Conservation (phyloP, 2,797 vertebrate genomes). For the Tadarida brasiliensis region DNA sequence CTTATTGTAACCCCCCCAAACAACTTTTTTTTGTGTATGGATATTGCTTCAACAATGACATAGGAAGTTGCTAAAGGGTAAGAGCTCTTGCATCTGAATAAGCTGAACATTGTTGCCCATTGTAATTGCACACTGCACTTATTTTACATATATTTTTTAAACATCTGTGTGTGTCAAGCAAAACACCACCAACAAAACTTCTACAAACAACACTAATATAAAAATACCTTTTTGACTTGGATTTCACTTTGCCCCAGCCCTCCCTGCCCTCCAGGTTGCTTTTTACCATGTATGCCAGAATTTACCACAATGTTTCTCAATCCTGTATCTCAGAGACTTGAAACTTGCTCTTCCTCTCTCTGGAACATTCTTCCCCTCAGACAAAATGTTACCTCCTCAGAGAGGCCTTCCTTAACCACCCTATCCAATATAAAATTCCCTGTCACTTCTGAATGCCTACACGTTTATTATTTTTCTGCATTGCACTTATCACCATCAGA, state of each 20-base stretch:
- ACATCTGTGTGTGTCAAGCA: background rate
- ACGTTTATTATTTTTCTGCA: background rate
- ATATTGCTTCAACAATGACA: background rate
- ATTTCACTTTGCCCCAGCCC: background rate
- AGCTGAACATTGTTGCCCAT: background rate
- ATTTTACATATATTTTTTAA: slow-evolving; percentile 46
- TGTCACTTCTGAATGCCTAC: background rate
- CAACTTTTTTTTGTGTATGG: background rate
- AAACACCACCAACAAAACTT: background rate
- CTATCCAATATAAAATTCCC: background rate
- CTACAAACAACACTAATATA: background rate
- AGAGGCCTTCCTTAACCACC: background rate
- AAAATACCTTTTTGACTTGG: background rate
- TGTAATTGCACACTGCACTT: background rate
- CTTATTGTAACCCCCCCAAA: background rate
- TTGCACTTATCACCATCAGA: background rate
- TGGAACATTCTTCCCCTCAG: background rate
- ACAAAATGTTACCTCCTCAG: background rate
- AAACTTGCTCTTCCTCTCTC: background rate
- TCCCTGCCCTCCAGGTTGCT: background rate
- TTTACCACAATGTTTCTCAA: background rate
- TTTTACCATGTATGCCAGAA: background rate
- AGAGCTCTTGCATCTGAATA: background rate
- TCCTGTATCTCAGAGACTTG: background rate
- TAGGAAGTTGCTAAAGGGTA: background rate